Base-by-base conservation (phyloP, 2,797 vertebrate species). In the Hyperoplus lanceolatus region DNA sequence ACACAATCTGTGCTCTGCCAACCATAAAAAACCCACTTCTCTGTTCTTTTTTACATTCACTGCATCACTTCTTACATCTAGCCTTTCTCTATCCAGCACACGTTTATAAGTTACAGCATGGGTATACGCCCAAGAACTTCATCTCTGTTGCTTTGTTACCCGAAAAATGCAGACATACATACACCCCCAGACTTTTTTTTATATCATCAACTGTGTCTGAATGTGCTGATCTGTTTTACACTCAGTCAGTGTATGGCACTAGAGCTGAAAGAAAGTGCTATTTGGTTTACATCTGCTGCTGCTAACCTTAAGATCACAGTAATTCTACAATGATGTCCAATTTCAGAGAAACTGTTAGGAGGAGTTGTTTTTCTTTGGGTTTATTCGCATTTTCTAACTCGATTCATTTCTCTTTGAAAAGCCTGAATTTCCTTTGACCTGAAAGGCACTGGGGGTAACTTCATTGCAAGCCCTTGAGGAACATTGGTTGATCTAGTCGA, bases 161-260 rank as follows among this genome's bases (percentile, higher is more conserved):
- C 51, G 21, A 21, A 63, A 74, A 53, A 60, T 41, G 67, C 54
- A 69, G 66, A 73, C 63, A 21, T 58, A 74, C 41, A 36, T 43
- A 8, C 63, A 73, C 68, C 76, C 79, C 43, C 21, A 21, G 21
- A 45, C 43, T 38, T 75, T 45, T 71, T 80, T 8, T 21, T 21
- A 21, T 21, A 50, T 39, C n/a, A 79, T 83, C 85, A 74, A 79
- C 79, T 81, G 16, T 82, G 85, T 82, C n/a, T 61, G 51, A 85
- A 84, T 76, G 73, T 71, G 75, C 75, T 78, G 36, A 89, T 82
- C 59, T 79, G 63, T 62, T 69, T 48, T 73, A 69, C 73, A 18
- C 72, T 77, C 84, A 74, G 71, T 83, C 58, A 82, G 75, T 59
- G 79, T 71, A 48, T 11, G 57, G 74, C 80, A 72, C 54, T 45